phyloP scores from a whole-genome alignment of 53 echinoderm and acorn worm species.

The Astropecten irregularis region DNA sequence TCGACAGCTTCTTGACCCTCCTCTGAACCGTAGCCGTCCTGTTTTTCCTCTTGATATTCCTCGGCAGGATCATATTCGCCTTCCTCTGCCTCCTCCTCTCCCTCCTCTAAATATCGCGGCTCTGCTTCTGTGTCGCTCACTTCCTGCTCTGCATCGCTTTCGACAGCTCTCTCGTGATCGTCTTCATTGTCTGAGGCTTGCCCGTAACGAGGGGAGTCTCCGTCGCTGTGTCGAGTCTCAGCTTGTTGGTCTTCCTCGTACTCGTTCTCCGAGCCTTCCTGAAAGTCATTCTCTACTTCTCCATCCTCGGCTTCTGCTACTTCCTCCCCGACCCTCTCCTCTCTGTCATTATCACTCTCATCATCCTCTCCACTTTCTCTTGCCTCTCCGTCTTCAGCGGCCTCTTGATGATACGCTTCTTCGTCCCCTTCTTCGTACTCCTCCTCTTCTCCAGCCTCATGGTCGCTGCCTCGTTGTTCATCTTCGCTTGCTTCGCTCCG shows the following conservation, averaged over 20 bases:
- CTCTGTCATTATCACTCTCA: neutral
- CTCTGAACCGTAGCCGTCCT: neutral
- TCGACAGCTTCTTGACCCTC: conserved; percentile 2
- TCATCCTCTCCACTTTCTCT: conserved; percentile 26
- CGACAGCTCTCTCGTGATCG: conserved; percentile 23
- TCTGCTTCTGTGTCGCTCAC: conserved; percentile 4
- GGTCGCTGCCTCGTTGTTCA: neutral
- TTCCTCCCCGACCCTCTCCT: neutral
- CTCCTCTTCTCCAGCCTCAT: conserved; percentile 24
- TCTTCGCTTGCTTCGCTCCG: neutral
- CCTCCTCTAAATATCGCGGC: neutral
- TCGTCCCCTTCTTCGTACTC: conserved; percentile 43
- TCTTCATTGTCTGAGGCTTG: conserved; percentile 17
- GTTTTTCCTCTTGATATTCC: conserved; percentile 4
- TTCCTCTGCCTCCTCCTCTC: conserved; percentile 20
- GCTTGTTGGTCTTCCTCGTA: conserved; percentile 22
- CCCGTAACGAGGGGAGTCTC: neutral
- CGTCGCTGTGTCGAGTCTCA: conserved; percentile 11
- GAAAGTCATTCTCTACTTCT: neutral
- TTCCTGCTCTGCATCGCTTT: conserved; percentile 22
- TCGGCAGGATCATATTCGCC: conserved; percentile 20
- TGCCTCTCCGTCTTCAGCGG: neutral
- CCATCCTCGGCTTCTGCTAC: neutral
- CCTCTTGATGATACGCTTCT: neutral
- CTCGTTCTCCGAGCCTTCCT: conserved; percentile 20